A percentile compares a stretch with the other conserved stretches of the same genome.
Evolutionary conservation across 1,140 invertebrate species (phyloP).

Genomic region (Panagrolaimus sp.): DNA sequence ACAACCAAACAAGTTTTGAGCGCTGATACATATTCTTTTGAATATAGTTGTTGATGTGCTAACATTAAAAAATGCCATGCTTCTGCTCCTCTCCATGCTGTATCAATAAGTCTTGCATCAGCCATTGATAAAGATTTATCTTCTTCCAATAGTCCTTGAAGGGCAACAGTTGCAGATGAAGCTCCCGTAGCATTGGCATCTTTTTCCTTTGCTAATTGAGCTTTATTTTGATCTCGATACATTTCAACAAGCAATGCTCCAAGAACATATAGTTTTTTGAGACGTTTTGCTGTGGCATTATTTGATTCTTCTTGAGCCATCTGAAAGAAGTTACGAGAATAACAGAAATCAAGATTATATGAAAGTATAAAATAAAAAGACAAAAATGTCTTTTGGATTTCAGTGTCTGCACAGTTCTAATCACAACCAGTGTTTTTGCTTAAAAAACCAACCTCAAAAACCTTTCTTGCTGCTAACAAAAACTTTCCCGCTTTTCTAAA

Average conservation of each 20-base stretch:
- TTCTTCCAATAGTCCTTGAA: slow-evolving; percentile 61
- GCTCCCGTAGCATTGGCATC: slow-evolving; percentile 24
- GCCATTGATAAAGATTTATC: slow-evolving; percentile 59
- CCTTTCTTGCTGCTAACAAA: slow-evolving; percentile 67
- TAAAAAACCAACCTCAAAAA: slow-evolving; percentile 62
- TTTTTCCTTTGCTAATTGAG: slow-evolving; percentile 57
- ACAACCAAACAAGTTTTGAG: slow-evolving; percentile 74
- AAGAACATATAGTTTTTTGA: slow-evolving; percentile 84
- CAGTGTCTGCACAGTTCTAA: too few relatives aligned
- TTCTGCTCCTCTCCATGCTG: slow-evolving; percentile 78
- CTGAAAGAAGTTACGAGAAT: too few relatives aligned
- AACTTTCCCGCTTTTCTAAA: slow-evolving; percentile 75
- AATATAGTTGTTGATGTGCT: slow-evolving; percentile 72
- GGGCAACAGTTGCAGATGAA: slow-evolving; percentile 33
- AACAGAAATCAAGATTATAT: too few relatives aligned
- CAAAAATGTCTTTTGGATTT: too few relatives aligned
- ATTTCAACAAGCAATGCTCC: slow-evolving; percentile 79
- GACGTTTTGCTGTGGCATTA: slow-evolving; percentile 67
- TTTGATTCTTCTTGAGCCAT: slow-evolving; percentile 69
- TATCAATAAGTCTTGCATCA: slow-evolving; percentile 65
- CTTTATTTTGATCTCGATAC: slow-evolving; percentile 65
- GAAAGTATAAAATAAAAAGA: too few relatives aligned
- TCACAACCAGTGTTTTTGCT: too few relatives aligned
- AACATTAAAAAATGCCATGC: slow-evolving; percentile 80
- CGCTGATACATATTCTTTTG: slow-evolving; percentile 73